Evolutionary conservation across 37 sponge, comb jelly and placozoan species (phyloP).

Genomic region (Tethya wilhelma): DNA sequence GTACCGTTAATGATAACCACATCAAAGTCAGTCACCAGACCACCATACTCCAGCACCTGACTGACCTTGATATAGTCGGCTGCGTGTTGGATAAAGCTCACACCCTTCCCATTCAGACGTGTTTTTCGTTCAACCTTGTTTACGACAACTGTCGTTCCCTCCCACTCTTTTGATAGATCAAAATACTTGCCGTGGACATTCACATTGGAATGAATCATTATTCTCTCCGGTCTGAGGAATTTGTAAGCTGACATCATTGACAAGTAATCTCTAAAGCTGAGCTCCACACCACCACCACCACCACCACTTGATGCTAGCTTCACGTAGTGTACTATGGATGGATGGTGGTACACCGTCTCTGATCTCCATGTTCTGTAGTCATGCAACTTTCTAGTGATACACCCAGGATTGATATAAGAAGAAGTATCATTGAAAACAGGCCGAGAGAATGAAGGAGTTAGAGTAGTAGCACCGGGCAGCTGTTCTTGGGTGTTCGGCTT

Average conservation of each 20-base stretch:
- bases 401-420: slow-evolving; percentile 25
- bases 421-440: too few relatives aligned
- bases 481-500: too few relatives aligned
- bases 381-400: background rate
- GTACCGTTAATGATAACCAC: slow-evolving; percentile 1
- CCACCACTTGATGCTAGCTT: background rate
- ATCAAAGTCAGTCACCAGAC: slow-evolving; percentile 15
- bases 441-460: too few relatives aligned
- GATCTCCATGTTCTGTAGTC: background rate
- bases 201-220: slow-evolving; percentile 10
- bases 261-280: slow-evolving; percentile 17
- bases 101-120: background rate
- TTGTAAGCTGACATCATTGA: slow-evolving; percentile 31
- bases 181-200: slow-evolving; percentile 2
- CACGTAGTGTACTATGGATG: slow-evolving; percentile 4
- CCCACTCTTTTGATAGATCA: slow-evolving; percentile 3
- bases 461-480: too few relatives aligned
- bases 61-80: slow-evolving; percentile 13
- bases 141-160: background rate
- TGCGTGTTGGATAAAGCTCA: background rate
- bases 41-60: background rate
- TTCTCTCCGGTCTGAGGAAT: slow-evolving; percentile 1
- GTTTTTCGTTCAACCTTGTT: background rate
- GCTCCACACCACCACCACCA: background rate
- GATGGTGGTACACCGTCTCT: background rate